Evolutionary conservation across 2,888 invertebrate genomes (phyloP), one percentile per base, ranked within the genome.

Genomic region (Perizoma affinitatum): DNA sequence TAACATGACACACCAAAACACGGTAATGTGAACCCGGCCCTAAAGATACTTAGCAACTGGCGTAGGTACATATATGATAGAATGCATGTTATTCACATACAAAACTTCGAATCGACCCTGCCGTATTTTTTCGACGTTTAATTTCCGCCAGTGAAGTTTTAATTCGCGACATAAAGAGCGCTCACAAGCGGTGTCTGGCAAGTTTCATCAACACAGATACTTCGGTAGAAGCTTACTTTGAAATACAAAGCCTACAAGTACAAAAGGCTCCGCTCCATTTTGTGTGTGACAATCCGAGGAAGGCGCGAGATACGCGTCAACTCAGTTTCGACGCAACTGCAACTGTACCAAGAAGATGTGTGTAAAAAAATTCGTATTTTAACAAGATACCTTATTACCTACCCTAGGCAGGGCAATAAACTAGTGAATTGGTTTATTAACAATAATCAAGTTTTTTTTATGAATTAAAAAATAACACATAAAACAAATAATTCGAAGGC

Each of bases 101-200:
- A 55, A 55, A 48, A 11, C 22, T 11, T 42, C 33, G 9, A 54
- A 35, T 10, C 35, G 10, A 54, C n/a, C 42, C 22, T 49, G 49
- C 40, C 55, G 83, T 86, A 22, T 22, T 22, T 88, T 87, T 86
- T 76, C 80, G 82, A 84, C 86, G 84, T 87, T 88, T 88, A 89
- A 91, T 91, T 90, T 90, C 87, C 88, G 84, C 76, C 80, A 81
- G 86, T 86, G 88, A 89, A 90, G 88, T 90, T 92, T 89, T 91
- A 90, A 91, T 91, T 90, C 83, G 83, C 84, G 87, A 88, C 85
- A 85, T 87, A 88, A 85, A 89, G 88, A 85, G 88, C 85, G 85
- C 87, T 89, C 88, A 85, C 88, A 90, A 91, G 88, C 90, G 83
- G 79, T 84, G 91, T 92, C 91, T 92, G 89, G 90, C 88, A 90